These are phyloP conservation scores for Rhinolophus sinicus DNA, from an alignment of 2,113 vertebrate species.

Conservation along the genomic window DNA sequence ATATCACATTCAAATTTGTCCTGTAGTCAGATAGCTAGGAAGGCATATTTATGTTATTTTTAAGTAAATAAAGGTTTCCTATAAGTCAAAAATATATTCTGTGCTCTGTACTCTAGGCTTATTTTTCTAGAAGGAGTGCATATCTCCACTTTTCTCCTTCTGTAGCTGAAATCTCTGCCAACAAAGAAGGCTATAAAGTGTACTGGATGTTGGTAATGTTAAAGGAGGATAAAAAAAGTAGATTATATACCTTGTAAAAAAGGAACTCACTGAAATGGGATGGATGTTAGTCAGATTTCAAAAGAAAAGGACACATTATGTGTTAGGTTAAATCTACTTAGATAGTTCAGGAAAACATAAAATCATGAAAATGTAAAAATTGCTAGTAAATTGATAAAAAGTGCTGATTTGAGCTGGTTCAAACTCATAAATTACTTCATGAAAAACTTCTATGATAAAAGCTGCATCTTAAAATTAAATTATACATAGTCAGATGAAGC, in stretches of 20 bases:
- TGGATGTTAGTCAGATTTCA: not conserved
- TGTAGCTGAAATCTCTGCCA: not conserved
- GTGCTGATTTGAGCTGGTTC: constrained; percentile 27
- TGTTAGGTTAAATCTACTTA: not conserved
- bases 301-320: not conserved
- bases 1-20: not conserved
- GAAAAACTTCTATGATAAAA: constrained; percentile 50
- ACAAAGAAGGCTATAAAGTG: not conserved
- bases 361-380: constrained; percentile 11
- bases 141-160: not conserved
- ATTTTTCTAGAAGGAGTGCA: not conserved
- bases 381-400: constrained; percentile 34
- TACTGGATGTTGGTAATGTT: not conserved
- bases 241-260: not conserved
- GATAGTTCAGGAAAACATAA: constrained; percentile 40
- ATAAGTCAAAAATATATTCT: not conserved
- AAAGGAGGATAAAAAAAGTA: not conserved
- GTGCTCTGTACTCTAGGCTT: not conserved
- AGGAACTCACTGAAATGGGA: not conserved
- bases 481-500: constrained; percentile 28
- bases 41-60: not conserved
- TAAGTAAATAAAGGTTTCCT: not conserved
- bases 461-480: constrained; percentile 53
- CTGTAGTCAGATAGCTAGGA: not conserved
- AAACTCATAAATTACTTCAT: constrained; percentile 53